Evolutionary conservation across 2,888 invertebrate species (phyloP).

Genomic region (Colletes collaris): DNA sequence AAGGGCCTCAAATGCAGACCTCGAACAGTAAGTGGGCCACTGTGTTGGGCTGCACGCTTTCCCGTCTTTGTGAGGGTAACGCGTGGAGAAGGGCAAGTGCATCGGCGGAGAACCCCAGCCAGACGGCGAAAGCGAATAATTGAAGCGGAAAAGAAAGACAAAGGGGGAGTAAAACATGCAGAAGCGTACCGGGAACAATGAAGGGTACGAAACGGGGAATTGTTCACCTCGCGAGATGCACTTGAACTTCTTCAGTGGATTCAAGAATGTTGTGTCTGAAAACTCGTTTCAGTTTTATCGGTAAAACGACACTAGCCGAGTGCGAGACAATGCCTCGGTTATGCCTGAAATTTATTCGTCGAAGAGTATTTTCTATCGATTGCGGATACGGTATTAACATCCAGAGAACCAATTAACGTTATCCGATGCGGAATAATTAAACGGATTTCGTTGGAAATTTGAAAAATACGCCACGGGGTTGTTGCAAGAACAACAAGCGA

Average conservation of each 20-base stretch:
- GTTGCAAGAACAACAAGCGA: neutral
- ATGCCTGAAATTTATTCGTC: neutral
- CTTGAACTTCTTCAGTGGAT: conserved; percentile 28
- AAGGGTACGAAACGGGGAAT: neutral
- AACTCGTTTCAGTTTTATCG: conserved; percentile 12
- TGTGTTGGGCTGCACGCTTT: conserved; percentile 34
- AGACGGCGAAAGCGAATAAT: conserved; percentile 45
- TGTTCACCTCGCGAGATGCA: conserved; percentile 32
- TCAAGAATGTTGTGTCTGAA: conserved; percentile 35
- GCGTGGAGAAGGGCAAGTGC: conserved; percentile 27
- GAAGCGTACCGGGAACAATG: conserved; percentile 16
- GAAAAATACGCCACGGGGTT: too few species aligned
- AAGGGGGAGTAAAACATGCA: neutral
- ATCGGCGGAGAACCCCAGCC: conserved; percentile 21
- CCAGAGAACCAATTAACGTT: too few species aligned
- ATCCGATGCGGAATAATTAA: too few species aligned
- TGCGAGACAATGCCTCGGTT: neutral
- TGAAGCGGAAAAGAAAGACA: conserved; percentile 16
- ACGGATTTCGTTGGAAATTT: too few species aligned
- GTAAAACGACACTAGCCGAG: conserved; percentile 5
- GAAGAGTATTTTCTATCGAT: neutral
- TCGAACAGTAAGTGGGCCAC: conserved; percentile 54
- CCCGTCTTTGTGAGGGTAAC: conserved; percentile 16
- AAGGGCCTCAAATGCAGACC: conserved; percentile 62
- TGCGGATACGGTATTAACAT: neutral